Base-by-base conservation (phyloP, 2,888 invertebrate genomes). In the Ophion slaviceki region DNA sequence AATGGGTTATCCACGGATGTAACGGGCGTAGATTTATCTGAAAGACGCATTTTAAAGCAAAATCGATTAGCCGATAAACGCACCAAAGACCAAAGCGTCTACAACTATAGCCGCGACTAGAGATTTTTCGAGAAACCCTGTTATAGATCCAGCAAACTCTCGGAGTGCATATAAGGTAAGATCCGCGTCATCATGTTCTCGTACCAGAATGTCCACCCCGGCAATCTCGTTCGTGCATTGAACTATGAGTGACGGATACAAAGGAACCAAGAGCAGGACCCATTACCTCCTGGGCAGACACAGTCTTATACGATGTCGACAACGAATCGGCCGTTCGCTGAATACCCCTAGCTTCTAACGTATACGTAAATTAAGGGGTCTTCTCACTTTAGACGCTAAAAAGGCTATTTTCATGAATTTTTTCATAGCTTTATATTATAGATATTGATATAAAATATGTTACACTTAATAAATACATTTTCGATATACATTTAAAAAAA, bases 151-250 rank as follows among this genome's bases (percentile, higher is more conserved):
- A 78, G 70, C 24, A 45, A 45, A 40, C 62, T 62, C 67, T 59
- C 61, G 70, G 47, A 47, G 62, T 24, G 24, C 53, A 57, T 59
- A 17, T 57, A 57, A 67, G 17, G 59, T 28, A 68, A 78, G 53
- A 76, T 76, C 70, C 45, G 36, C 70, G 62, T 78, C 78, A 78
- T 78, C 68, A 70, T 78, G 61, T 78, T 78, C 62, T 78, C 78
- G 70, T 70, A 61, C 70, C 78, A 70, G 53, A 36, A 40, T 32
- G 28, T 62, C 32, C 17, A 11, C n/a, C 28, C 32, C n/a, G 68
- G 28, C 68, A 59, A 68, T 47, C 61, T 40, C 76, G 61, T 76
- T 66, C 45, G 28, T 28, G 61, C 61, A 24, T 68, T 62, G 70
- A 61, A 66, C 53, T 11, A 76, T 28, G 36, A 66, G 53, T 32